Evolutionary conservation across 2,113 vertebrate genomes (phyloP), one percentile per base, ranked within the genome.

Genomic region (Pao palembangensis): DNA sequence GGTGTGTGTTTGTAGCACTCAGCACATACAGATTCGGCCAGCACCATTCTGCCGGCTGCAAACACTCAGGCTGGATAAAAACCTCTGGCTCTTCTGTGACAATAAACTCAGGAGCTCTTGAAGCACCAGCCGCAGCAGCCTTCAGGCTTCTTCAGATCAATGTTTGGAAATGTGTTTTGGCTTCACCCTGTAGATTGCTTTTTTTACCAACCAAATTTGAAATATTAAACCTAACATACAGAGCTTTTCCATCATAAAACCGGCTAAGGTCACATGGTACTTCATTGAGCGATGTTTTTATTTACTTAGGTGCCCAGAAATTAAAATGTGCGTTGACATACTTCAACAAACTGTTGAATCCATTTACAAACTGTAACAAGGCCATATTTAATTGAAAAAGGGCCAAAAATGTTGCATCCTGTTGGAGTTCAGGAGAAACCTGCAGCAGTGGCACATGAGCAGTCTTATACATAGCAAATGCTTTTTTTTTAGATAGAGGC

Each of bases 1-100:
- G 73, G 63, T 67, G 20, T 69, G 62, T 75, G 64, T 61, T 67
- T 81, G 74, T 28, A 18, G 69, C 61, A 55, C 51, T 61, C 23
- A 25, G 44, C 60, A 62, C 56, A 64, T 17, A 18, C n/a, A 18
- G 13, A 13, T 19, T 38, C 52, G 70, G 60, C 55, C 68, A 75
- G 67, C 66, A 71, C 57, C 54, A 52, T 55, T 69, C 62, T 58
- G 51, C 62, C 42, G 2, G 57, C 68, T 58, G 61, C 44, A 55
- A 47, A 50, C 25, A 55, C 58, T 56, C 18, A 8, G 8, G 11
- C 2, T 25, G 17, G 21, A 56, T 44, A 16, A 50, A 41, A 60
- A 52, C 23, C 61, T 46, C 51, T 70, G 51, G 55, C 67, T 64
- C 19, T 23, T 15, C 13, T 16, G 49, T 12, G 1, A 51, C 63